Conservation (phyloP, 2,113 vertebrate species). For the Petromus typicus region DNA sequence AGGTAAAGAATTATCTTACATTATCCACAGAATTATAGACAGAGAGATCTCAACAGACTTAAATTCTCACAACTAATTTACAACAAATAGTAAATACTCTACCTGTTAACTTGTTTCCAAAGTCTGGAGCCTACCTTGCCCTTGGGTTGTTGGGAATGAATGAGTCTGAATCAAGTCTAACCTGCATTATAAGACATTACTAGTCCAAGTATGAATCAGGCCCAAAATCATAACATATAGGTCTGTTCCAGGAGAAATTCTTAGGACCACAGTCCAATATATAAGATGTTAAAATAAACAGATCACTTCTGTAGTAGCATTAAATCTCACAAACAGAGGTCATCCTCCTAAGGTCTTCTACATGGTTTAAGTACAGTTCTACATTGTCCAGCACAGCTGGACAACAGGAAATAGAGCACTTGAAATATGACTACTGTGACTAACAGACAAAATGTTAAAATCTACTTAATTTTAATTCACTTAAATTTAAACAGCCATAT, state of each 20-base stretch:
- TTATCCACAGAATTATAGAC: background rate
- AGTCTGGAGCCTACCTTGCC: background rate
- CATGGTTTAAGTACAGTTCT: background rate
- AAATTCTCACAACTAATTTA: background rate
- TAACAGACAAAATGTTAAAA: background rate
- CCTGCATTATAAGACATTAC: background rate
- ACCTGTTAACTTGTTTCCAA: background rate
- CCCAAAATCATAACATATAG: background rate
- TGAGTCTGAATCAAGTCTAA: background rate
- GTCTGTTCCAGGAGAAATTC: background rate
- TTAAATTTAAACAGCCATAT: slow-evolving; percentile 15
- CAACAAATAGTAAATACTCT: background rate
- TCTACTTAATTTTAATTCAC: slow-evolving; percentile 44
- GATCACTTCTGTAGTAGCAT: background rate
- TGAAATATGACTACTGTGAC: background rate
- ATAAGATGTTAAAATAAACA: background rate
- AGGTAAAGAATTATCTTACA: background rate
- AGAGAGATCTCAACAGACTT: background rate
- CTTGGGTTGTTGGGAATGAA: background rate
- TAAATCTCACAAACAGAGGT: background rate
- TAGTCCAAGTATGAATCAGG: background rate
- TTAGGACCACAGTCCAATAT: background rate
- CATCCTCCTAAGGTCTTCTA: background rate
- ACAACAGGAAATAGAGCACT: background rate
- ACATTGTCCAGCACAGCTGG: background rate